phyloP scores from a whole-genome alignment of 2,888 invertebrate species.

The Chalcosyrphus nemorum region DNA sequence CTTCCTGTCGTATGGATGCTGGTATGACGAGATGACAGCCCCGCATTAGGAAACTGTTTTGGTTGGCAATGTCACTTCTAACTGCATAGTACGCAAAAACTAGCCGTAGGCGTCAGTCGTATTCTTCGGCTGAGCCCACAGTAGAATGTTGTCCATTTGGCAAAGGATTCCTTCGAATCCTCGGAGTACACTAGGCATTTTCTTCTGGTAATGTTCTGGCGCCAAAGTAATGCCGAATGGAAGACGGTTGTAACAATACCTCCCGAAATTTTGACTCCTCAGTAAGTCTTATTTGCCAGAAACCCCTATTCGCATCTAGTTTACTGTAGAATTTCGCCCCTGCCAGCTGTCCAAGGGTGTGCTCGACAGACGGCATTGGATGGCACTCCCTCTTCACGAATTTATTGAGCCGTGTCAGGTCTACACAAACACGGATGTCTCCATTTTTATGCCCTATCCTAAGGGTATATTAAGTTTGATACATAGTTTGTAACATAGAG shows the following conservation, averaged over 20 bases:
- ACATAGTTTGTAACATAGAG: too few species aligned
- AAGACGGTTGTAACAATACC: neutral
- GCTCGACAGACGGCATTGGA: constrained; percentile 68
- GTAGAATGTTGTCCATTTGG: too few species aligned
- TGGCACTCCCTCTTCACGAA: neutral
- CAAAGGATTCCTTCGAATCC: too few species aligned
- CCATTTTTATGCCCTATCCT: too few species aligned
- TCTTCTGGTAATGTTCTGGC: too few species aligned
- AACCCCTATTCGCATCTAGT: constrained; percentile 74
- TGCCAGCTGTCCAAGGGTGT: constrained; percentile 60
- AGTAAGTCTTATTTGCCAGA: too few species aligned
- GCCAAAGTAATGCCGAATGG: neutral
- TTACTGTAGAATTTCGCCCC: constrained; percentile 73
- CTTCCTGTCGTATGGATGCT: constrained; percentile 15
- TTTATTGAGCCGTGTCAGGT: neutral
- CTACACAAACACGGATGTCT: neutral
- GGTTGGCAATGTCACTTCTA: neutral
- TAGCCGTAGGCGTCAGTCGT: neutral
- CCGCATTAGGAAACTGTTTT: neutral
- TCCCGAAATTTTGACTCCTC: too few species aligned
- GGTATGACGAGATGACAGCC: constrained; percentile 15
- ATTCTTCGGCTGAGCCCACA: too few species aligned
- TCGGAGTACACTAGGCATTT: too few species aligned
- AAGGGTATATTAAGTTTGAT: too few species aligned
- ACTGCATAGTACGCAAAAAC: neutral